Base-by-base conservation (phyloP, 92 coral and sea anemone genomes). In the Heteractis magnifica region DNA sequence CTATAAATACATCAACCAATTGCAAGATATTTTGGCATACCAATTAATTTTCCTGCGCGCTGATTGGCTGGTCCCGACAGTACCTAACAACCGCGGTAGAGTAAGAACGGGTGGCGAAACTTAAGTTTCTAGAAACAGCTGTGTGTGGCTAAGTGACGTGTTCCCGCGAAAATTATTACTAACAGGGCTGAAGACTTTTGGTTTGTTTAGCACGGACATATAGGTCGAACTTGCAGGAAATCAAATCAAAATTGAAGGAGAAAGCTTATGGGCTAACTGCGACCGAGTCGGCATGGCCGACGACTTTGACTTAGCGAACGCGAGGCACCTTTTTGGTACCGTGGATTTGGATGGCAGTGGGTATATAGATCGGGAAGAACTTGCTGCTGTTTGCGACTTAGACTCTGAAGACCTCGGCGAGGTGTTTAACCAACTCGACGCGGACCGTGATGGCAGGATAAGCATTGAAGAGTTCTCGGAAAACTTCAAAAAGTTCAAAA, bases 391-490 rank as follows among this genome's bases (percentile, higher is more conserved):
- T 58, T 95, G 98, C 85, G 98, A 95, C 68, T 83, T 95, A 77
- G 97, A 95, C 84, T 93, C 95, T 15, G 90, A 88, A 12, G 98
- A 93, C 77, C 90, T 95, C 44, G 94, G 94, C 20, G 98, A 93
- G 79, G 93, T 95, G 64, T 95, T 95, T 79, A 86, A 92, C 73
- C 93, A 81, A 79, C 96, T 95, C 48, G 98, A 95, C 79, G 94
- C 91, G 53, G 98, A 95, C 58, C 82, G 79, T 18, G 98, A 95
- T 86, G 98, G 98, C 3, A 84, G 94, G 79, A 95, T 95, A 52
- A 95, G 98, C 89, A 94, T 95, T 53, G 98, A 95, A 44, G 98
- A 95, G 70, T 95, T 95, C 82, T 92, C 98, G 75, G 97, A 95
- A 59, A 94, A 95, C 87, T 95, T 95, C 71, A 90, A 90, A 65